These are phyloP conservation scores for Phalangium opilio DNA, from an alignment of 2,888 invertebrate species.

Conservation along the genomic window DNA sequence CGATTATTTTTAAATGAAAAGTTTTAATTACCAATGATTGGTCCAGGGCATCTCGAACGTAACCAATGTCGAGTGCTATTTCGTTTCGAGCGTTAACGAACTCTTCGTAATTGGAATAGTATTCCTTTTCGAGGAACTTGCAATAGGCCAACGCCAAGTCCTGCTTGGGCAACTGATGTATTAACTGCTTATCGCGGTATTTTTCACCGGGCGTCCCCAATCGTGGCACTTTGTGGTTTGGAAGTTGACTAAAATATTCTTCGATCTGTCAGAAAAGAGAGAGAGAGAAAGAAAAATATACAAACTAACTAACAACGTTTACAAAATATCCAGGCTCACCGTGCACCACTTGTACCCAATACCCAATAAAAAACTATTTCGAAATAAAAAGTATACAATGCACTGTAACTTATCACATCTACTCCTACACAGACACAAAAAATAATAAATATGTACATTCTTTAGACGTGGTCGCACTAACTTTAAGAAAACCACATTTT, in stretches of 20 bases:
- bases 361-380: too few relatives aligned
- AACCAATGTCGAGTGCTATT: slow-evolving; percentile 84
- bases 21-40: slow-evolving; percentile 9
- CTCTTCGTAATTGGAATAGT: slow-evolving; percentile 72
- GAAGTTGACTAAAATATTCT: slow-evolving; percentile 78
- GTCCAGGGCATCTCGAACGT: slow-evolving; percentile 32
- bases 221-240: slow-evolving; percentile 60
- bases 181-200: slow-evolving; percentile 62
- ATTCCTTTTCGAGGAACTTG: slow-evolving; percentile 60
- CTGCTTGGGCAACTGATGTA: slow-evolving; percentile 81
- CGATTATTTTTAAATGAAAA: neutral
- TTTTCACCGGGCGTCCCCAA: slow-evolving; percentile 62
- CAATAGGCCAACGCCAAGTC: slow-evolving; percentile 81
- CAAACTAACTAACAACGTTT: neutral
- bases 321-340: too few relatives aligned
- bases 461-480: too few relatives aligned
- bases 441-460: too few relatives aligned
- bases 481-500: too few relatives aligned
- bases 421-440: too few relatives aligned
- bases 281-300: slow-evolving; percentile 22
- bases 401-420: too few relatives aligned
- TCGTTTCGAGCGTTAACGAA: slow-evolving; percentile 88
- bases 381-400: too few relatives aligned
- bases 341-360: too few relatives aligned
- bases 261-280: slow-evolving; percentile 48